Conservation (phyloP, 2,797 vertebrate genomes). For the Onychomys leucogaster region DNA sequence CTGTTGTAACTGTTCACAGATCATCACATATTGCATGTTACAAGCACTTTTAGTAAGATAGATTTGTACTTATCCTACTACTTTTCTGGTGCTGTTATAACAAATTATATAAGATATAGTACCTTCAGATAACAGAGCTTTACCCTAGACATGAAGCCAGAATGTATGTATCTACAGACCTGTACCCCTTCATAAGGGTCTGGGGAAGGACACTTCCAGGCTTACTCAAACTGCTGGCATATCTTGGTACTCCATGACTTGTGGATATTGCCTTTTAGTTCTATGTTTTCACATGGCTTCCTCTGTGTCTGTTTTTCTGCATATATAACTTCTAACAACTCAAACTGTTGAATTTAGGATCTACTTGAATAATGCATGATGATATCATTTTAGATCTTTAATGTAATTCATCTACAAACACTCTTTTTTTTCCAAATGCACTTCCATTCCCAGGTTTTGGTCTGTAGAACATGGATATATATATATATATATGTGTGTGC, state of each 20-base stretch:
- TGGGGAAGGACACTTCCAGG: neutral
- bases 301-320: neutral
- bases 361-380: neutral
- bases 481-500: neutral
- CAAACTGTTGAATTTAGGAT: neutral
- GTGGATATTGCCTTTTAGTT: neutral
- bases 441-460: neutral
- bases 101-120: neutral
- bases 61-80: neutral
- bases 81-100: neutral
- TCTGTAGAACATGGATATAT: neutral
- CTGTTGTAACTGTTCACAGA: no score
- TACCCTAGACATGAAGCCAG: neutral
- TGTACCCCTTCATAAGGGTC: neutral
- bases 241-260: no score
- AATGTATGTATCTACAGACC: neutral
- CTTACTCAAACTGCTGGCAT: neutral
- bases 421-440: neutral
- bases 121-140: neutral
- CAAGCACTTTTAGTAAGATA: neutral
- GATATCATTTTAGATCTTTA: neutral
- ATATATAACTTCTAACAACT: neutral
- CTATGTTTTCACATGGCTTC: neutral
- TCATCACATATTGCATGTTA: neutral
- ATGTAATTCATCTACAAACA: neutral